Evolutionary conservation across 2,888 invertebrate genomes (phyloP).

Genomic region (Strigamia crassipes): DNA sequence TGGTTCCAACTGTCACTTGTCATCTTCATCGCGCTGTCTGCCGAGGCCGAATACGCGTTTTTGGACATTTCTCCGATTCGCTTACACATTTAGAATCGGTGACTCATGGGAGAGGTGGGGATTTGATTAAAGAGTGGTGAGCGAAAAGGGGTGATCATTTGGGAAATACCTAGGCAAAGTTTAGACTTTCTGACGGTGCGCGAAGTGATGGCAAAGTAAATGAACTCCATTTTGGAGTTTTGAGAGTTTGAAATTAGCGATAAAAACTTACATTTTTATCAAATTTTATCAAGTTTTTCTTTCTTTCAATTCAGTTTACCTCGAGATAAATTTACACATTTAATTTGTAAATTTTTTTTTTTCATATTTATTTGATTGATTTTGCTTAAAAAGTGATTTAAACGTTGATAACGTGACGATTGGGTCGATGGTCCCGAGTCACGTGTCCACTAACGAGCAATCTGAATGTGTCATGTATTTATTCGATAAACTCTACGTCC

Average conservation of each 20-base stretch:
- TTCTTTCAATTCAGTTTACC: not conserved
- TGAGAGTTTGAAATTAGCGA: too few relatives aligned
- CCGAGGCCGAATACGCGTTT: not conserved
- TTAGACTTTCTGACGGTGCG: not conserved
- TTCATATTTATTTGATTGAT: not conserved
- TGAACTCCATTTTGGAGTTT: not conserved
- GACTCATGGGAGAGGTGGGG: constrained; percentile 15
- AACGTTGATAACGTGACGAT: not conserved
- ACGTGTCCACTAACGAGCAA: not conserved
- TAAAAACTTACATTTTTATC: too few relatives aligned
- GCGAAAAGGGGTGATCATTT: not conserved
- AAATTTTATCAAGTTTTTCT: not conserved
- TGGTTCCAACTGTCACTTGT: not conserved
- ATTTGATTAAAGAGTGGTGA: not conserved
- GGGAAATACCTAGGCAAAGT: not conserved
- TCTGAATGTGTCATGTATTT: constrained; percentile 4
- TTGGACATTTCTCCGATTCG: not conserved
- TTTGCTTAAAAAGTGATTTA: not conserved
- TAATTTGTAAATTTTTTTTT: not conserved
- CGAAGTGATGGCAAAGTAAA: not conserved
- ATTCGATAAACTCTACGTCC: not conserved
- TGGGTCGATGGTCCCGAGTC: not conserved
- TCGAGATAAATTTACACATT: too few relatives aligned
- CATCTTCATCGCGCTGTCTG: not conserved
- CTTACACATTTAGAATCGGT: not conserved